Base-by-base conservation (phyloP, 2,797 vertebrate genomes). In the Cheracebus regulus region DNA sequence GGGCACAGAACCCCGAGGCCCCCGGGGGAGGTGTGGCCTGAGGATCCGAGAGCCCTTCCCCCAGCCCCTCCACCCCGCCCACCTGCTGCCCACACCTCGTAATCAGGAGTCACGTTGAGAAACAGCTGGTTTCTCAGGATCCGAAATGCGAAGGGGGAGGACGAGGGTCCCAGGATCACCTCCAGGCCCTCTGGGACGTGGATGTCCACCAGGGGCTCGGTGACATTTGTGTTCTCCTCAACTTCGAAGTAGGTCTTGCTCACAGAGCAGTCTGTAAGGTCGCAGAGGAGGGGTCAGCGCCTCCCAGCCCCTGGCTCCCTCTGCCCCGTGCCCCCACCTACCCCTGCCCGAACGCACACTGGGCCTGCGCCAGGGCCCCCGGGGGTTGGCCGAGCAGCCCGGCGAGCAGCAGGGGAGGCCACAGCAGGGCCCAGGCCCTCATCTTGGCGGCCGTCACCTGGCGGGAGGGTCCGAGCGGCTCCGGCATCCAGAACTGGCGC, bases 61-160 rank as follows among this genome's bases (percentile, higher is more conserved):
- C 2, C 5, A 52, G 28, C 52, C 58, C 41, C 8, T n/a, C n/a
- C n/a, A 33, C 30, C 61, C 39, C 84, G 0, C 41, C 52, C 80
- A 8, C 48, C 73, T 2, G 3, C 33, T 13, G 0, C 17, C 33
- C 1, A 7, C 13, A 98, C 98, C 98, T 98, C 98, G 0, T 93
- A 98, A 82, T 98, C 98, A 0, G 95, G 97, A 30, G 7, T 92
- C n/a, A 86, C 1, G 0, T 3, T 96, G 93, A 98, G 98, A 61
- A 96, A 95, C 26, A 98, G 97, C 88, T 97, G 48, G 5, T 22
- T n/a, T 2, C 0, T 33, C 22, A 2, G 0, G 48, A 98, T 88
- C 24, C 8, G 8, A 70, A 98, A 98, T 0, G 96, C 73, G 0
- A 5, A 24, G 24, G 46, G 75, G 6, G 75, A 93, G 73, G 98